Conservation (phyloP, 2,113 vertebrate genomes). For the Rhinopithecus roxellana region DNA sequence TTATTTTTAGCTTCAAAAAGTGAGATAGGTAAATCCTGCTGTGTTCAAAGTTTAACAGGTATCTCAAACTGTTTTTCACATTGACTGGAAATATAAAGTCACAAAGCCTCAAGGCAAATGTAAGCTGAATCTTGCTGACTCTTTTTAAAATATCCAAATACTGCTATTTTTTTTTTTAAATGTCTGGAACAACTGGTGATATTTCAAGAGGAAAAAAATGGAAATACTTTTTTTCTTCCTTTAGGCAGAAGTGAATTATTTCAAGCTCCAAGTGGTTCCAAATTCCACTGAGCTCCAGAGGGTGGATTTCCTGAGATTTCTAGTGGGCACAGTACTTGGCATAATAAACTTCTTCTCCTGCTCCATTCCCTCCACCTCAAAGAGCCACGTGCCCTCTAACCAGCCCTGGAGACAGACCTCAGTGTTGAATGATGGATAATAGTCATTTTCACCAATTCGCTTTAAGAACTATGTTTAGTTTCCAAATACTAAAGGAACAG, state of each 20-base stretch:
- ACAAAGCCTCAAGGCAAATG: conserved; percentile 32
- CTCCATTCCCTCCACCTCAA: conserved; percentile 19
- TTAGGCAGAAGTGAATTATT: conserved; percentile 70
- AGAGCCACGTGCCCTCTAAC: conserved; percentile 37
- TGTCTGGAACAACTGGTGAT: conserved; percentile 53
- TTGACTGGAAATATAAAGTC: conserved; percentile 32
- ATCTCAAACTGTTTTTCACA: conserved; percentile 54
- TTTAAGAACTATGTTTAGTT: conserved; percentile 67
- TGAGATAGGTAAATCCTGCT: background rate
- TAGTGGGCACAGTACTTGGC: conserved; percentile 34
- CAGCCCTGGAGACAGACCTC: conserved; percentile 59
- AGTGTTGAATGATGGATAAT: conserved; percentile 72
- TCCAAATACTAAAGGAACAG: conserved; percentile 51
- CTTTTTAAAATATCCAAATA: conserved; percentile 46
- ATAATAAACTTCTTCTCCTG: conserved; percentile 55
- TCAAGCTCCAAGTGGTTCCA: conserved; percentile 58
- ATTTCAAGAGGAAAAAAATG: conserved; percentile 67
- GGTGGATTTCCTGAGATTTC: conserved; percentile 18
- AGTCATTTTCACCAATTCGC: conserved; percentile 66
- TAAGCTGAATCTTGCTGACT: conserved; percentile 48
- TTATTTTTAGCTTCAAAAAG: conserved; percentile 31
- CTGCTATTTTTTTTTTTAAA: conserved; percentile 47
- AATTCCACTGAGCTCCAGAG: conserved; percentile 39
- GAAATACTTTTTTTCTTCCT: conserved; percentile 54
- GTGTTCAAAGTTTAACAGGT: conserved; percentile 34